These are phyloP conservation scores for Alosa sapidissima DNA, from an alignment of 2,797 vertebrate genomes.

Conservation along the genomic window DNA sequence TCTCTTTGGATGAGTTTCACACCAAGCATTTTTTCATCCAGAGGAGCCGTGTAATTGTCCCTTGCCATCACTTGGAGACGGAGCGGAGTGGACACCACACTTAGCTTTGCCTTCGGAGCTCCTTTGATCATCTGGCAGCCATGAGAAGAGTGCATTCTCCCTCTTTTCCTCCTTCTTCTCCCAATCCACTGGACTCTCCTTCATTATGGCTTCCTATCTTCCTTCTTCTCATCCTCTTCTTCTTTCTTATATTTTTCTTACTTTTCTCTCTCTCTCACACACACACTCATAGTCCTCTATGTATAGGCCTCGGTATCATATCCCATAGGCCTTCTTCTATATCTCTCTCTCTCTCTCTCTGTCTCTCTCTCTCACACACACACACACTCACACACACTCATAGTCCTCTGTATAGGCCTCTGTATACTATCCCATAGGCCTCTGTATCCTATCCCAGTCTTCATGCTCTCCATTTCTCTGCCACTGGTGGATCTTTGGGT, in stretches of 20 bases:
- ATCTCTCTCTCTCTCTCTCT: constrained; percentile 22
- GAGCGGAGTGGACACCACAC: constrained; percentile 47
- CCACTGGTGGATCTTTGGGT: constrained; percentile 39
- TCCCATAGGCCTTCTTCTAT: neutral
- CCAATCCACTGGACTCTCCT: neutral
- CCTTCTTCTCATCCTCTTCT: neutral
- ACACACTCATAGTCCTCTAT: neutral
- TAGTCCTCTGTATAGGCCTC: neutral
- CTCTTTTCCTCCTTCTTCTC: neutral
- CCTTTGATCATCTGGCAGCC: constrained; percentile 43
- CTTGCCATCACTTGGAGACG: constrained; percentile 39
- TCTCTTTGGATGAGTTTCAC: neutral
- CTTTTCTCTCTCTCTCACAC: neutral
- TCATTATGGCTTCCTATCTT: too few species aligned
- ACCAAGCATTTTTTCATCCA: neutral
- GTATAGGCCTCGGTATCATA: neutral
- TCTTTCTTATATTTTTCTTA: neutral
- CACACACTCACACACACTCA: constrained; percentile 8
- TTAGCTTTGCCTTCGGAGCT: neutral
- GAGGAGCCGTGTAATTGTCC: constrained; percentile 3
- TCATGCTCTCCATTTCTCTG: constrained; percentile 27
- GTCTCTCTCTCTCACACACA: constrained; percentile 15
- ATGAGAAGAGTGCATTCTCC: constrained; percentile 11
- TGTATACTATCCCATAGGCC: neutral
- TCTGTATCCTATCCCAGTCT: constrained; percentile 30